Evolutionary conservation across 2,113 vertebrate species (phyloP).

Genomic region (Kryptolebias marmoratus): DNA sequence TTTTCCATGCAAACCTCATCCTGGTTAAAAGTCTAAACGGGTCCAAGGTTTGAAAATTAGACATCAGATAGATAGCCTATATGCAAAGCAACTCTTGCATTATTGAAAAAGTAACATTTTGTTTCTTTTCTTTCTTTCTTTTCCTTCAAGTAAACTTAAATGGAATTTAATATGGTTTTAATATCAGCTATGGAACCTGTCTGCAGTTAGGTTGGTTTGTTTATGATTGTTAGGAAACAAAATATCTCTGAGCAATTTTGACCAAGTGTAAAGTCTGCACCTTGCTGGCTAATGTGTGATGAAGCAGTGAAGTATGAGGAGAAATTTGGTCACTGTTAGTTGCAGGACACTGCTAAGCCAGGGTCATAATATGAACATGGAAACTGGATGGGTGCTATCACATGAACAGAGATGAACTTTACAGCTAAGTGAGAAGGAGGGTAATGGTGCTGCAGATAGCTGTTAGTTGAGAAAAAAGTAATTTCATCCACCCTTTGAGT

Average conservation of each 20-base stretch:
- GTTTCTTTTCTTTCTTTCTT: too few relatives aligned
- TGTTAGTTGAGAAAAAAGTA: conserved; percentile 30
- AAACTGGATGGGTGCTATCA: conserved; percentile 54
- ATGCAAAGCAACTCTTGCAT: too few relatives aligned
- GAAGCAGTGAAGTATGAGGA: conserved; percentile 42
- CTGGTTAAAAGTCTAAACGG: too few relatives aligned
- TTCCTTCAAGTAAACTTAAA: too few relatives aligned
- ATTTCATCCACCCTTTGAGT: conserved; percentile 26
- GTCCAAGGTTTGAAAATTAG: too few relatives aligned
- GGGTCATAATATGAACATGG: conserved; percentile 23
- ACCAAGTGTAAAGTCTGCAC: conserved; percentile 21
- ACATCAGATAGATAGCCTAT: too few relatives aligned
- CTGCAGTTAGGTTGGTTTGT: conserved; percentile 3
- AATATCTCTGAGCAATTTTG: conserved; percentile 37
- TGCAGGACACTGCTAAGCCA: conserved; percentile 15
- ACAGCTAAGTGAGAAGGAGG: conserved; percentile 31
- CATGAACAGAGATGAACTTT: conserved; percentile 15
- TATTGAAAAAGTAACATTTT: too few relatives aligned
- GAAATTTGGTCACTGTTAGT: conserved; percentile 47
- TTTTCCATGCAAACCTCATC: too few relatives aligned
- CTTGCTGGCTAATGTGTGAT: conserved; percentile 26
- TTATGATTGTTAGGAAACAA: conserved; percentile 33
- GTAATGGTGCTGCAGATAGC: conserved; percentile 36
- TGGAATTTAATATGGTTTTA: too few relatives aligned
- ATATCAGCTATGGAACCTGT: background rate